These are phyloP conservation scores for Pentalonia nigronervosa DNA, from an alignment of 1,140 invertebrate species.

Conservation along the genomic window DNA sequence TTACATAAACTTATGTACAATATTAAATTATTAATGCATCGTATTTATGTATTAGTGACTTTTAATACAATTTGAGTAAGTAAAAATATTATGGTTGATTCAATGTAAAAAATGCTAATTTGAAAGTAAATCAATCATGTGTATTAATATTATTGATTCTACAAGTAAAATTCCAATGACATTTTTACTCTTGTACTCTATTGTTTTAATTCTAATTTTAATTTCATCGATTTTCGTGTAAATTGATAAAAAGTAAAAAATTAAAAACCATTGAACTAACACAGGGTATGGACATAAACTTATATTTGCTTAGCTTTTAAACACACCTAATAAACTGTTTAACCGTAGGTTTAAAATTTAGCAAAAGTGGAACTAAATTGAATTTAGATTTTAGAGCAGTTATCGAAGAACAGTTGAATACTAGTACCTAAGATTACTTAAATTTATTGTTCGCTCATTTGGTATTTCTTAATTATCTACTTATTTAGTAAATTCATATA, in stretches of 20 bases:
- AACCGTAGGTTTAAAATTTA: not conserved
- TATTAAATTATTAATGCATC: too few species aligned
- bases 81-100: not conserved
- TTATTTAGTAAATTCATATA: not conserved
- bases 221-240: not conserved
- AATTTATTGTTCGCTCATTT: not conserved
- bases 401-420: not conserved
- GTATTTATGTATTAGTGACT: too few species aligned
- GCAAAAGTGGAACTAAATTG: not conserved
- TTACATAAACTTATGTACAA: too few species aligned
- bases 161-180: too few species aligned
- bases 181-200: too few species aligned
- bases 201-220: too few species aligned
- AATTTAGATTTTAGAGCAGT: not conserved
- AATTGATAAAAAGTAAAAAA: not conserved
- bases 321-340: not conserved
- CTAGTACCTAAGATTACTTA: not conserved
- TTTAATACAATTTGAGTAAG: too few species aligned
- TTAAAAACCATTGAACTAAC: not conserved
- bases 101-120: not conserved
- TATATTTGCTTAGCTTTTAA: not conserved
- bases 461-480: too few species aligned
- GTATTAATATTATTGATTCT: not conserved
- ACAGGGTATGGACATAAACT: not conserved
- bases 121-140: not conserved